phyloP scores from a whole-genome alignment of 1,140 invertebrate genomes.

The Zaprionus capensis region DNA sequence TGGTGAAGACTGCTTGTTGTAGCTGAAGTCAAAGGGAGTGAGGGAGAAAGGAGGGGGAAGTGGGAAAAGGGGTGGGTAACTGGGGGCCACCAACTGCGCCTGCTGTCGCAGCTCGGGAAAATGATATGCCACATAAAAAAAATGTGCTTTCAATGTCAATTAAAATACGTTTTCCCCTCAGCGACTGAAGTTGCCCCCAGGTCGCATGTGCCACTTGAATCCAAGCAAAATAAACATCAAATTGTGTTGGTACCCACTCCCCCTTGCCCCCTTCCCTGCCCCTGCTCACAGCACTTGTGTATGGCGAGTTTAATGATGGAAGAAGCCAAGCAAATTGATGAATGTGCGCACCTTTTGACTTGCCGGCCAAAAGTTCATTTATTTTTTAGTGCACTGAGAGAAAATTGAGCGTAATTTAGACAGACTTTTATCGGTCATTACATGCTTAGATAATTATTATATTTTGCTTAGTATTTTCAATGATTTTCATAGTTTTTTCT shows the following conservation, averaged over 20 bases:
- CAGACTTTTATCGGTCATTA: neutral
- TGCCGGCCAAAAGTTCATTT: slow-evolving; percentile 29
- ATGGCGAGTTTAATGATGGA: slow-evolving; percentile 25
- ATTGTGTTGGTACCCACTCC: slow-evolving; percentile 2
- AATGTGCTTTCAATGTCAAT: slow-evolving; percentile 74
- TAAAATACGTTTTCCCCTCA: slow-evolving; percentile 60
- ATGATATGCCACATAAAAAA: slow-evolving; percentile 69
- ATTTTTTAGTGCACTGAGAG: slow-evolving; percentile 21
- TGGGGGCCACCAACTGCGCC: slow-evolving; percentile 49
- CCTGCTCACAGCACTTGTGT: neutral
- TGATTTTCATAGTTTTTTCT: neutral
- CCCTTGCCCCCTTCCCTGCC: neutral
- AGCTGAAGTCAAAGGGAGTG: slow-evolving; percentile 6
- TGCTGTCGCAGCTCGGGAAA: slow-evolving; percentile 53
- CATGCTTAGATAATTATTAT: no score
- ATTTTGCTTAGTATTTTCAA: neutral
- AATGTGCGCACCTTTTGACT: slow-evolving; percentile 50
- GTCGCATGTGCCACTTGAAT: slow-evolving; percentile 43
- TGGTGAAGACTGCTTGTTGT: slow-evolving; percentile 10
- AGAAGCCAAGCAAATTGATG: slow-evolving; percentile 42
- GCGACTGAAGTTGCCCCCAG: neutral
- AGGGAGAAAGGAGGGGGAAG: neutral
- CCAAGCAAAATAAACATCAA: slow-evolving; percentile 32
- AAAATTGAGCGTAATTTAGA: neutral
- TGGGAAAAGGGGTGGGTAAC: slow-evolving; percentile 11